A percentile compares a stretch with the other conserved stretches of the same genome.
Evolutionary conservation across 2,797 vertebrate species (phyloP).

Genomic region (Otus scops): DNA sequence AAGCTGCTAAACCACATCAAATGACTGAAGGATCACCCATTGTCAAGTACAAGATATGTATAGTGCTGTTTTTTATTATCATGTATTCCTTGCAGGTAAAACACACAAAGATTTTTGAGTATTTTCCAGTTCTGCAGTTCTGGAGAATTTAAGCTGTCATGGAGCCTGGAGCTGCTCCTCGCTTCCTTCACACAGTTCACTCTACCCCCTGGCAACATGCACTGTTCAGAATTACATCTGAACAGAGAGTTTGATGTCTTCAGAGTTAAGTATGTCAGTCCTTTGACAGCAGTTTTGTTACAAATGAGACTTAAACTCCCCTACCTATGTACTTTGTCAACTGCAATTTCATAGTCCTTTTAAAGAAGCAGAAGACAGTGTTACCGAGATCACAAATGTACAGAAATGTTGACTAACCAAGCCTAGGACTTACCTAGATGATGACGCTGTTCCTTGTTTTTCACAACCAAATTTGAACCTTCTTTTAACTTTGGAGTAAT

Average conservation of each 20-base stretch:
- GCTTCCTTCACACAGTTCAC: neutral
- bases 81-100: neutral
- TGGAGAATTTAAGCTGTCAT: neutral
- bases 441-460: neutral
- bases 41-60: neutral
- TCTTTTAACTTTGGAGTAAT: neutral
- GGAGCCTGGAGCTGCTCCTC: neutral
- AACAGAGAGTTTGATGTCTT: neutral
- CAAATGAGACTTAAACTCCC: neutral
- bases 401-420: neutral
- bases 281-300: neutral
- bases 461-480: neutral
- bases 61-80: neutral
- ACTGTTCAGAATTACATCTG: neutral
- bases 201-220: neutral
- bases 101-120: neutral
- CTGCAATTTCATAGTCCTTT: neutral
- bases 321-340: neutral
- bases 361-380: neutral
- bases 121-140: neutral
- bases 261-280: neutral
- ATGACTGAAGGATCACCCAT: neutral
- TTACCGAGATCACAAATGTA: neutral
- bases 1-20: neutral
- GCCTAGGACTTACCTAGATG: neutral